phyloP scores from a whole-genome alignment of 2,797 vertebrate genomes.

The Euthynnus affinis region DNA sequence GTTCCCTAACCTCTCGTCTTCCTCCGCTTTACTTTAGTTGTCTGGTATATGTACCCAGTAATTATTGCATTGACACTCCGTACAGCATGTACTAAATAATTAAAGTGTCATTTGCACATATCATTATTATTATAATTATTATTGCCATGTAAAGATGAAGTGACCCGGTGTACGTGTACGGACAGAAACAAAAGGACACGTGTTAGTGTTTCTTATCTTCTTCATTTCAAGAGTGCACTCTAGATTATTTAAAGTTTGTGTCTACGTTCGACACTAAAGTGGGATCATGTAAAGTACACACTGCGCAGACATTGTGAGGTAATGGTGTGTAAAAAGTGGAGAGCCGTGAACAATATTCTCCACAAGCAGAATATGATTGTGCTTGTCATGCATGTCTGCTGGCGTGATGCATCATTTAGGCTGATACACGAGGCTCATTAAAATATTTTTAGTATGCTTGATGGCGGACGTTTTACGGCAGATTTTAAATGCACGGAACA shows the following conservation, averaged over 20 bases:
- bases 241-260: slow-evolving; percentile 38
- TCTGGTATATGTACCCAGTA: neutral
- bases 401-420: slow-evolving; percentile 61
- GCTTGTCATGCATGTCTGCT: slow-evolving; percentile 48
- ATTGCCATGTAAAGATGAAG: slow-evolving; percentile 1
- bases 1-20: no score
- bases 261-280: slow-evolving; percentile 16
- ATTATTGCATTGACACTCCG: neutral
- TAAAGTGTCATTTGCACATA: neutral
- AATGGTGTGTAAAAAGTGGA: slow-evolving; percentile 61
- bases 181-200: neutral
- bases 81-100: neutral
- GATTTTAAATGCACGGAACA: slow-evolving; percentile 23
- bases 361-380: slow-evolving; percentile 52
- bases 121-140: no score
- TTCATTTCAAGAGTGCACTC: slow-evolving; percentile 15
- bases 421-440: slow-evolving; percentile 62
- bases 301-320: slow-evolving; percentile 36
- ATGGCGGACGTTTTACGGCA: slow-evolving; percentile 24
- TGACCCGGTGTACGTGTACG: neutral
- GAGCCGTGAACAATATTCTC: slow-evolving; percentile 55
- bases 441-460: slow-evolving; percentile 24
- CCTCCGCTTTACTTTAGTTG: neutral
- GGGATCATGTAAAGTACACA: slow-evolving; percentile 21
- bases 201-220: slow-evolving; percentile 17